Base-by-base conservation (phyloP, 2,888 invertebrate species). In the Buathra laborator region DNA sequence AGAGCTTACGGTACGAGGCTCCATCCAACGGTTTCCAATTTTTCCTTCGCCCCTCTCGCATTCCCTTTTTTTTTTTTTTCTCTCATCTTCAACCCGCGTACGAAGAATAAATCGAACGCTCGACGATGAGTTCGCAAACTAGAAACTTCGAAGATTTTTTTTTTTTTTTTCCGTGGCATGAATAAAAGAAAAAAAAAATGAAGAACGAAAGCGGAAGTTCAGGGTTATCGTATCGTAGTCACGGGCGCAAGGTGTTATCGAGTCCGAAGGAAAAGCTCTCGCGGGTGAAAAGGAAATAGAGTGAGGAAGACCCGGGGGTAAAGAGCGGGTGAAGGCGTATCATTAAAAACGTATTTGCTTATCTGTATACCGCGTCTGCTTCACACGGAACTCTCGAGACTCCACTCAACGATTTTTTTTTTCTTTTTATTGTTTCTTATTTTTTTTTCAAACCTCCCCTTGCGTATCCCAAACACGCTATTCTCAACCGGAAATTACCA, bases 311-410 rank as follows among this genome's bases (percentile, higher is more conserved):
- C 32, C 43, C 48, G 53, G 7, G 32, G 24, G 56, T 32, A 19
- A 16, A 29, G 32, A 62, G 16, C 24, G 53, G 72, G 53, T 62
- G 62, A 29, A 37, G 62, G 24, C 24, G 62, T 77, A 70, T 86
- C 89, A 84, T 89, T 84, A 89, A 87, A 89, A 88, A 87, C 85
- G 48, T 86, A 89, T 88, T 89, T 88, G 86, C 87, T 88, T 89
- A 88, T 89, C 88, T 74, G 53, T 19, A 56, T 32, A 80, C 68
- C 78, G 70, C 59, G 29, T 64, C 66, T 53, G 72, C 16, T 43
- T 51, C 43, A 44, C 51, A 37, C 53, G 51, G n/a, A 29, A 64
- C 64, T 44, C 44, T 64, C 51, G 71, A 51, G 72, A 51, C 32
- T 72, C 66, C 66, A 44, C 53, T 80, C 62, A 66, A 71, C 72